Base-by-base conservation (phyloP, 1,140 invertebrate genomes). In the Drosophila sucinea region DNA sequence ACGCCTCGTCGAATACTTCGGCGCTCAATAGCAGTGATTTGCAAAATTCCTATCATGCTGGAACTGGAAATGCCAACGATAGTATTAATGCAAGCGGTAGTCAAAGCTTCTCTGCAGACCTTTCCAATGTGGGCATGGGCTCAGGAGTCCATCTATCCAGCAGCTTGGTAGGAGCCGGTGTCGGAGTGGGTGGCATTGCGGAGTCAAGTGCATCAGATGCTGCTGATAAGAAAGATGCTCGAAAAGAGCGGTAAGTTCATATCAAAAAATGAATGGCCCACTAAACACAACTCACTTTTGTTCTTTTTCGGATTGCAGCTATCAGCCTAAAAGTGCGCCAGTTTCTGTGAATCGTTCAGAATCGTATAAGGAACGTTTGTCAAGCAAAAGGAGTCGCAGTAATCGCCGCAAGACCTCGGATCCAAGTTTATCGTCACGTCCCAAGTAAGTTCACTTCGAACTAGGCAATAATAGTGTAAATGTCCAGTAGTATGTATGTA, bases 351-450 rank as follows among this genome's bases (percentile, higher is more conserved):
- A 92, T 77, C 91, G 91, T 1, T 92, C 91, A 27, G 91, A 92
- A 63, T 92, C 91, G 8, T 92, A 92, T 41, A 92, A 92, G 71
- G 91, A 92, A 71, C 79, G 91, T 30, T 81, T 83, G 89, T 94
- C 94, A n/a, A 93, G 95, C 94, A 92, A 92, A 74, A 93, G 95
- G 74, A 94, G 95, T 81, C 91, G 94, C 71, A 93, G 95, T 75
- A 95, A 95, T 90, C 94, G 94, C 72, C 93, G 95, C 79, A 96
- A 96, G 92, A 95, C 95, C 55, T 96, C 95, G 77, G 95, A 96
- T 92, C 95, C 95, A 10, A 96, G 95, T 93, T 93, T 96, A 54
- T 89, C 89, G 11, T 95, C 95, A 41, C 95, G 95, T 93, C 94
- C 94, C 80, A 95, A 94, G 94, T 95, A 91, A 94, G 93, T 93